phyloP scores from a whole-genome alignment of 2,113 vertebrate genomes.

The Amblyopsis rosae region DNA sequence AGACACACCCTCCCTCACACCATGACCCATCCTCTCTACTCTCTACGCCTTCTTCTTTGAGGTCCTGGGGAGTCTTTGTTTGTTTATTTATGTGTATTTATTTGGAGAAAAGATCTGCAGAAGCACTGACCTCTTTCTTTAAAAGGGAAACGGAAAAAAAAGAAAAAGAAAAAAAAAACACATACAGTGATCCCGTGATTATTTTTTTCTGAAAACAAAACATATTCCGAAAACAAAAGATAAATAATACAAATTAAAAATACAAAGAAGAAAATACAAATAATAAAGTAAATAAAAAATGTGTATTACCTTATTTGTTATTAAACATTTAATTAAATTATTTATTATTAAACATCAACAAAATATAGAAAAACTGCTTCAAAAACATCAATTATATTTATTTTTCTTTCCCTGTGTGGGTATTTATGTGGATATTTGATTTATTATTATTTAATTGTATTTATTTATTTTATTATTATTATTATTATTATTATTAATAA shows the following conservation, averaged over 20 bases:
- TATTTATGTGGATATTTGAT: too few species aligned
- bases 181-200: slow-evolving; percentile 32
- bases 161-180: slow-evolving; percentile 7
- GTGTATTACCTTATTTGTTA: slow-evolving; percentile 21
- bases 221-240: slow-evolving; percentile 28
- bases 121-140: slow-evolving; percentile 69
- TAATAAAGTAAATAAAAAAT: slow-evolving; percentile 19
- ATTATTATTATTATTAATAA: too few species aligned
- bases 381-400: background rate
- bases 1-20: slow-evolving; percentile 48
- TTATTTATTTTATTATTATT: too few species aligned
- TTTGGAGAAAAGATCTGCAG: slow-evolving; percentile 41
- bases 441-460: too few species aligned
- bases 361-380: background rate
- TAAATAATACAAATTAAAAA: slow-evolving; percentile 13
- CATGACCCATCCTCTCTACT: slow-evolving; percentile 50
- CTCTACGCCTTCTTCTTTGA: slow-evolving; percentile 54
- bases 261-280: slow-evolving; percentile 11
- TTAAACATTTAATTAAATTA: background rate
- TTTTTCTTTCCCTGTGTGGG: slow-evolving; percentile 9
- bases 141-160: slow-evolving; percentile 42
- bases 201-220: slow-evolving; percentile 30
- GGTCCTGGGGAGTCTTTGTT: slow-evolving; percentile 59
- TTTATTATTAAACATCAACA: background rate
- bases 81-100: slow-evolving; percentile 48